Evolutionary conservation across 2,113 vertebrate genomes (phyloP), one percentile per base, ranked within the genome.

Genomic region (Thermophis baileyi): DNA sequence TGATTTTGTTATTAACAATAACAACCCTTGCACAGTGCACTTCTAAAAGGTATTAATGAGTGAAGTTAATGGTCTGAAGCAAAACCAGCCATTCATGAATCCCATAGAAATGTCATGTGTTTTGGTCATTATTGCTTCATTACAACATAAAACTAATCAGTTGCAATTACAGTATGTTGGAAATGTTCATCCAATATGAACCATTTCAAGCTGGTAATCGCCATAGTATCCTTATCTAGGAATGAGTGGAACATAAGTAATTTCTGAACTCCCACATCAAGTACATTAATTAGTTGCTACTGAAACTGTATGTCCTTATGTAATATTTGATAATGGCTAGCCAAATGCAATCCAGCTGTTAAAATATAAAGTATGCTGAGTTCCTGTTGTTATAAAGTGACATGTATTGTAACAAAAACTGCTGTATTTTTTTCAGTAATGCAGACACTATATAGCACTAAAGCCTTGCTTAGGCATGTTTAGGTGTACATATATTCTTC

Each of bases 81-180:
- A 95, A 96, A 97, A 81, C 57, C 94, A 97, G 92, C 74, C 95
- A 97, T 89, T 96, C 96, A 94, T 95, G 96, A 96, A 96, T 97
- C 92, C 96, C 94, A 91, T 85, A 97, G 96, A 97, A 97, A 97
- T 93, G 81, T 44, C 94, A 90, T 90, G 47, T 93, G 87, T 93
- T 96, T 96, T 94, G 95, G 96, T 97, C 95, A 95, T 97, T 96
- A 96, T 96, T 95, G 94, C 93, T 96, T 96, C 96, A 95, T 97
- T 96, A 96, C 95, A 96, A 96, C 95, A 95, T 94, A 96, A 93
- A 97, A 97, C 95, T 96, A 97, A 97, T 97, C 95, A 97, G 94
- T 86, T 93, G 90, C 94, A 95, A 95, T 97, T 96, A 94, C 27
- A 94, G 85, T 94, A 85, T 92, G 86, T 92, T 94, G 88, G 91